Base-by-base conservation (phyloP, 2,113 vertebrate genomes). In the Heliornis fulica region DNA sequence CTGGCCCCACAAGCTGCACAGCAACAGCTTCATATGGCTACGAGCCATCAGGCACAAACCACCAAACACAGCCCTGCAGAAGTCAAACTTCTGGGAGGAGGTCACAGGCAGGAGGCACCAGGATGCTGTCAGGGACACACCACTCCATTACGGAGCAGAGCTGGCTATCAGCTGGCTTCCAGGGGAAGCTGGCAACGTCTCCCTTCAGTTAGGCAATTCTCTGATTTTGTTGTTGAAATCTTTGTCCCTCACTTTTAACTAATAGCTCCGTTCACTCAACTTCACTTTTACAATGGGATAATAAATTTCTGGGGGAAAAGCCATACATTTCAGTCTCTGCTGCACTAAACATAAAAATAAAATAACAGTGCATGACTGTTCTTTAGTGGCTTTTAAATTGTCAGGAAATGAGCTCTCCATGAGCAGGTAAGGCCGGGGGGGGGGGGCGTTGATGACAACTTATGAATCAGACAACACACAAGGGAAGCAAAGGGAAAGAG, bases 141-240 rank as follows among this genome's bases (percentile, higher is more conserved):
- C 23, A 51, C 56, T 66, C 46, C 3, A 8, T 83, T 95, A 48
- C 46, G 81, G 72, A 87, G 68, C 60, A 75, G 45, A 90, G 93
- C 31, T 68, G 56, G 23, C 51, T 92, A 95, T 72, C 89, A 93
- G 56, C 86, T 95, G 96, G 66, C 79, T 95, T 90, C 90, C 85
- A 92, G 45, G 54, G 59, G 31, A 41, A 94, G 54, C 64, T 96
- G 86, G 76, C 80, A 94, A 7, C 21, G 1, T 43, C 29, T 83
- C 26, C 36, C 60, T 94, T 65, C 78, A 88, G n/a, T 63, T 90
- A 84, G 63, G 90, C 60, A 93, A 86, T 90, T 90, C 90, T 88
- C 75, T 91, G 57, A 83, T 83, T 85, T 93, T 4, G 4, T 48
- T 93, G 79, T 57, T 86, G 75, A 96, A 94, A 66, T 90, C 68